Evolutionary conservation across 2,797 vertebrate species (phyloP).

Genomic region (Coregonus ussuriensis): DNA sequence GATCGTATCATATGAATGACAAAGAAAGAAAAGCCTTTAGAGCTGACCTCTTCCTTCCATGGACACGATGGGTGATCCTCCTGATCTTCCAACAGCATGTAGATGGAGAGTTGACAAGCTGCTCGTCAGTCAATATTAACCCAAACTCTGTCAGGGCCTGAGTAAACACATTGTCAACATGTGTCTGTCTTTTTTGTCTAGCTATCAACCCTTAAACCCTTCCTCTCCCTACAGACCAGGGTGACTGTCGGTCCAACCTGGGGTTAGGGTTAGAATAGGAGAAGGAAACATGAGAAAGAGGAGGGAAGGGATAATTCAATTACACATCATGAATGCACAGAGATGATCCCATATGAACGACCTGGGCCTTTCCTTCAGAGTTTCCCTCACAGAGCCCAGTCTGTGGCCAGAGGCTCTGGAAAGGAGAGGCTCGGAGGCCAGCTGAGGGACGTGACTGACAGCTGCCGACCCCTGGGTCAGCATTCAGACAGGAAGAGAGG

Average conservation of each 20-base stretch:
- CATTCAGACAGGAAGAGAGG: slow-evolving; percentile 53
- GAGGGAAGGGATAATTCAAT: slow-evolving; percentile 76
- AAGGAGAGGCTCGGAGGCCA: slow-evolving; percentile 65
- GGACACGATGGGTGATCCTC: slow-evolving; percentile 15
- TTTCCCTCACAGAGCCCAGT: slow-evolving; percentile 72
- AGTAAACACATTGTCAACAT: slow-evolving; percentile 40
- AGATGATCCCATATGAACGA: slow-evolving; percentile 75
- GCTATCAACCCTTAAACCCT: slow-evolving; percentile 61
- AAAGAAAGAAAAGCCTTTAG: slow-evolving; percentile 21
- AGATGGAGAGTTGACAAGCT: slow-evolving; percentile 38
- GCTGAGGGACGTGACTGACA: slow-evolving; percentile 76
- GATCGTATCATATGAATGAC: neutral
- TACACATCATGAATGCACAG: slow-evolving; percentile 80
- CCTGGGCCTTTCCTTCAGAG: slow-evolving; percentile 59
- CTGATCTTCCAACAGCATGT: slow-evolving; percentile 22
- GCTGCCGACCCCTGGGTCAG: slow-evolving; percentile 75
- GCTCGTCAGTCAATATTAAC: slow-evolving; percentile 51
- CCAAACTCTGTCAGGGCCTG: slow-evolving; percentile 48
- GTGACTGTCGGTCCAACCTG: slow-evolving; percentile 73
- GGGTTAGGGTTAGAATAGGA: slow-evolving; percentile 82
- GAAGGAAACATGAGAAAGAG: slow-evolving; percentile 60
- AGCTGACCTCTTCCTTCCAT: slow-evolving; percentile 24
- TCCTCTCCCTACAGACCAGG: slow-evolving; percentile 67
- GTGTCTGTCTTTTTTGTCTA: slow-evolving; percentile 61
- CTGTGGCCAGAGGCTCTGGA: slow-evolving; percentile 67